Percentiles rank a stretch among this genome's conserved stretches.
These are phyloP conservation scores for Phacellophora camtschatica DNA, from an alignment of 30 jellyfish, hydroid and myxozoan species.

Conservation along the genomic window DNA sequence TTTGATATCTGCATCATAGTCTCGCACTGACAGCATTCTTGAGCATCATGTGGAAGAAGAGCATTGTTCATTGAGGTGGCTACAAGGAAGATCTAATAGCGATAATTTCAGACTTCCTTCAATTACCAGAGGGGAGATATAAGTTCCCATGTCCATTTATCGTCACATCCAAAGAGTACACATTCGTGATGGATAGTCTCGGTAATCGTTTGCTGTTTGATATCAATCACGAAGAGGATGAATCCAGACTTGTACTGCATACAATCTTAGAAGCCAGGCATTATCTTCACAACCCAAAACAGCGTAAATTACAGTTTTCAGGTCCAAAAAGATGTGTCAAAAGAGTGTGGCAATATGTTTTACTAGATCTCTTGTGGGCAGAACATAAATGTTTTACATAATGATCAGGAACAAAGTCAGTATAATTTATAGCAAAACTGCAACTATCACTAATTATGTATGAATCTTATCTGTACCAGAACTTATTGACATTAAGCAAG, in stretches of 20 bases:
- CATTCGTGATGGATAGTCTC: background rate
- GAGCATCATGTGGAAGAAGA: background rate
- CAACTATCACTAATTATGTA: background rate
- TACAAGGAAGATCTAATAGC: background rate
- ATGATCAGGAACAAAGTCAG: background rate
- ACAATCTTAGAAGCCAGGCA: background rate
- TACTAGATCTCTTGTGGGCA: background rate
- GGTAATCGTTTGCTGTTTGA: background rate
- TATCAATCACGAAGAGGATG: background rate
- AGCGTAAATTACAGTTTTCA: too few species aligned
- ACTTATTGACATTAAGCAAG: background rate
- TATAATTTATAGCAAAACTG: background rate
- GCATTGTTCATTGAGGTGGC: background rate
- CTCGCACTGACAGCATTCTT: background rate
- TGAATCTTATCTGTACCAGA: background rate
- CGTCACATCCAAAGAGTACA: background rate
- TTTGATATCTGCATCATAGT: background rate
- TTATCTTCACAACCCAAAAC: background rate
- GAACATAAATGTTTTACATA: background rate
- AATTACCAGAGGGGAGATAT: background rate
- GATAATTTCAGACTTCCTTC: background rate
- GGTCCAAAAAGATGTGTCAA: background rate
- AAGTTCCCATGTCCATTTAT: background rate
- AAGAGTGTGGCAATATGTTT: background rate
- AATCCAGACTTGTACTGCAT: background rate